Conservation (phyloP, 2,888 invertebrate genomes). For the Nebria salina region DNA sequence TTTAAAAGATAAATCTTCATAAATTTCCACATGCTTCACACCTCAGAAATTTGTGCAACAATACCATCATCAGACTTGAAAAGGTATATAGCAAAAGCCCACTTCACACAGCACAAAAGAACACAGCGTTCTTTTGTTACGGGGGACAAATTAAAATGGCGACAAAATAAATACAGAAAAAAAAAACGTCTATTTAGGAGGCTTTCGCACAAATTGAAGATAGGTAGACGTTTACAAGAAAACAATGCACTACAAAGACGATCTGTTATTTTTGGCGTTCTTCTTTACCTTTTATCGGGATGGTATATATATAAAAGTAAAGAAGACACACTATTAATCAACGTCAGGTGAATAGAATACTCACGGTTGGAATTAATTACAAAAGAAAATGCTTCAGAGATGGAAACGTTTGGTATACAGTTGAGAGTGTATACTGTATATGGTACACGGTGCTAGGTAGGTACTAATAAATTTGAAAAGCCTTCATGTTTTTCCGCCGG, state of each 20-base stretch:
- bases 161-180: not conserved
- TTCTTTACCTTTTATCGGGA: not conserved
- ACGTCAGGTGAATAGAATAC: slow-evolving; percentile 31
- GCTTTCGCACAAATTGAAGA: not conserved
- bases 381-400: slow-evolving; percentile 21
- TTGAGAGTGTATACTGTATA: slow-evolving; percentile 3
- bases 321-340: slow-evolving; percentile 37
- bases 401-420: slow-evolving; percentile 17
- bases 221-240: not conserved
- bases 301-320: slow-evolving; percentile 5
- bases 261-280: not conserved
- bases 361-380: slow-evolving; percentile 27
- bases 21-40: too few relatives aligned
- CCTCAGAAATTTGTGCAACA: not conserved
- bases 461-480: slow-evolving; percentile 17
- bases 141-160: not conserved
- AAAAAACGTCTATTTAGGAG: not conserved
- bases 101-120: not conserved
- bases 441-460: not conserved
- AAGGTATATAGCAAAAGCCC: not conserved
- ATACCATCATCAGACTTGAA: not conserved
- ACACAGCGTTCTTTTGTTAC: not conserved
- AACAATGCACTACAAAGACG: not conserved
- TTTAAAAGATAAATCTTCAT: too few relatives aligned
- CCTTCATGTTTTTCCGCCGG: not conserved